A percentile compares a stretch with the other conserved stretches of the same genome.
These are phyloP conservation scores for Sarotherodon lohbergeri DNA, from an alignment of 2,113 vertebrate genomes.

Conservation along the genomic window DNA sequence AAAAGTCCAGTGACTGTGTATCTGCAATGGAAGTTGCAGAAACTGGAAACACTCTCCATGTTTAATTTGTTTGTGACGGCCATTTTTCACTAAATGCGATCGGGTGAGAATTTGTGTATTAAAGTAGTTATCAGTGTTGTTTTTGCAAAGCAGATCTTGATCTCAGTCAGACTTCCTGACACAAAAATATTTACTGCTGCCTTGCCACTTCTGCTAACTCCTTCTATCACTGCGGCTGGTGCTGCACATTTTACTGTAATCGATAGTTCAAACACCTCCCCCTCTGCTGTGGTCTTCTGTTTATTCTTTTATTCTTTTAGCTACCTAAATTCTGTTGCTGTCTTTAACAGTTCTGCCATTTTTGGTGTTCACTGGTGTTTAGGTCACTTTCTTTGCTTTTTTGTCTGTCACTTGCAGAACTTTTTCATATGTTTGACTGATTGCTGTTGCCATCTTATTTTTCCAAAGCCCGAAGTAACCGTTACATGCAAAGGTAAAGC, in stretches of 20 bases:
- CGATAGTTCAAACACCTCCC: neutral
- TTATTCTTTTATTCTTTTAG: neutral
- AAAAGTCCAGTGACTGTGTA: neutral
- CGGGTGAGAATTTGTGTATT: neutral
- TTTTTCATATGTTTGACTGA: neutral
- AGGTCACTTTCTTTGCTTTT: accelerated
- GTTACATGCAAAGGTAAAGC: neutral
- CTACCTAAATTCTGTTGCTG: neutral
- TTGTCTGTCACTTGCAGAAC: neutral
- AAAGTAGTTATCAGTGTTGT: neutral
- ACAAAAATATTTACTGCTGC: neutral
- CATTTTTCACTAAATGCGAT: neutral
- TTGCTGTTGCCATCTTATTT: neutral
- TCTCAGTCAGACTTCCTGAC: neutral
- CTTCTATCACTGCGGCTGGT: accelerated
- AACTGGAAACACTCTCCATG: neutral
- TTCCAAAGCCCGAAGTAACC: accelerated
- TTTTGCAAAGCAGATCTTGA: neutral
- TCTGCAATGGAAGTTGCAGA: neutral
- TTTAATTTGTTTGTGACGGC: neutral
- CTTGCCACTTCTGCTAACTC: neutral
- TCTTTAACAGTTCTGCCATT: neutral
- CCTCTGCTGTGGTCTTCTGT: accelerated
- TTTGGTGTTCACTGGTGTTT: neutral
- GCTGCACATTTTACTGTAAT: neutral